Evolutionary conservation across 1,140 invertebrate species (phyloP).

Genomic region (Drosophila chauvacae): DNA sequence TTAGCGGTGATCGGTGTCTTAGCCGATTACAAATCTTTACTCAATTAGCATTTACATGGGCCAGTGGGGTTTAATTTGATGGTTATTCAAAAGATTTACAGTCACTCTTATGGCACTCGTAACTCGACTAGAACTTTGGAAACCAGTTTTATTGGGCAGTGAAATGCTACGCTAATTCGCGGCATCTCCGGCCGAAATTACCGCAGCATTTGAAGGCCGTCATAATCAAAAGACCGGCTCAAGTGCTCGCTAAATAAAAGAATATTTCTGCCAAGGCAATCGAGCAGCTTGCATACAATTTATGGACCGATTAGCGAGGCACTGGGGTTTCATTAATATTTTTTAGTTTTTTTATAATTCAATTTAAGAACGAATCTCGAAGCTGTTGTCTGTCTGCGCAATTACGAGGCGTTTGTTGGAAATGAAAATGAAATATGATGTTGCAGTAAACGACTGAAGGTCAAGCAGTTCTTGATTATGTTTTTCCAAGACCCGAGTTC

Average conservation of each 20-base stretch:
- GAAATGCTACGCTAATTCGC: slow-evolving; percentile 30
- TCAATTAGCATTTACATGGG: slow-evolving; percentile 39
- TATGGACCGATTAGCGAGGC: slow-evolving; percentile 54
- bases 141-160: slow-evolving; percentile 36
- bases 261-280: slow-evolving; percentile 67
- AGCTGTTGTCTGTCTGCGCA: slow-evolving; percentile 28
- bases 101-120: not conserved
- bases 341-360: slow-evolving; percentile 24
- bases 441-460: slow-evolving; percentile 57
- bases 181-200: slow-evolving; percentile 26
- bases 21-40: slow-evolving; percentile 5
- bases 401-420: slow-evolving; percentile 44
- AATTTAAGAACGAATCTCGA: slow-evolving; percentile 50
- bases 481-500: slow-evolving; percentile 28
- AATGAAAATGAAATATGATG: slow-evolving; percentile 50
- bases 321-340: slow-evolving; percentile 29
- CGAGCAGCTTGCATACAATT: slow-evolving; percentile 53
- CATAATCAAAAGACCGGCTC: slow-evolving; percentile 33
- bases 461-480: slow-evolving; percentile 48
- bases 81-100: slow-evolving; percentile 15
- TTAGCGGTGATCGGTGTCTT: not conserved
- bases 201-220: slow-evolving; percentile 23
- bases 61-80: slow-evolving; percentile 5
- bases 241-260: slow-evolving; percentile 36
- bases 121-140: slow-evolving; percentile 28